These are phyloP conservation scores for Spea hammondii DNA, from an alignment of 2,797 vertebrate genomes.

Conservation along the genomic window DNA sequence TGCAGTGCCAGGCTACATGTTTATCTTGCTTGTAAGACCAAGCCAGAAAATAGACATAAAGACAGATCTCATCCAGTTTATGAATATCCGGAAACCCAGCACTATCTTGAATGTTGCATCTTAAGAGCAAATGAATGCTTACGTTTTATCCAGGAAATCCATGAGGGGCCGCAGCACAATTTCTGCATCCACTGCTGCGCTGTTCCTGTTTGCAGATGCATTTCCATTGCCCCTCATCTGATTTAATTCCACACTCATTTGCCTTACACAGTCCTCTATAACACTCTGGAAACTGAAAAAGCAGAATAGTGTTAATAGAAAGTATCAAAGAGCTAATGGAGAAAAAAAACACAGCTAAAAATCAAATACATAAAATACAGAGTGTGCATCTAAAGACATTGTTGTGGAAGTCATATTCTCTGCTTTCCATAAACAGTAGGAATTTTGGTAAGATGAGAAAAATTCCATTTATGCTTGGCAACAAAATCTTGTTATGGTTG, in stretches of 20 bases:
- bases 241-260: slow-evolving; percentile 89
- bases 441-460: too few relatives aligned
- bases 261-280: slow-evolving; percentile 91
- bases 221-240: slow-evolving; percentile 83
- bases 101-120: neutral
- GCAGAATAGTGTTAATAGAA: slow-evolving; percentile 10
- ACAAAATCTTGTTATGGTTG: too few relatives aligned
- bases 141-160: slow-evolving; percentile 98
- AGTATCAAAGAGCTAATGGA: slow-evolving; percentile 5
- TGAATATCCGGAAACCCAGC: neutral
- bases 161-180: slow-evolving; percentile 90
- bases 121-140: slow-evolving; percentile 48
- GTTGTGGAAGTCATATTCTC: neutral
- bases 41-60: too few relatives aligned
- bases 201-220: slow-evolving; percentile 76
- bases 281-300: slow-evolving; percentile 82
- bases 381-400: neutral
- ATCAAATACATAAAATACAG: neutral
- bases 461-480: too few relatives aligned
- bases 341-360: neutral
- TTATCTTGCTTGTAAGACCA: too few relatives aligned
- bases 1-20: too few relatives aligned
- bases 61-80: too few relatives aligned
- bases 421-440: too few relatives aligned
- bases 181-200: slow-evolving; percentile 87